Base-by-base conservation (phyloP, 2,888 invertebrate genomes). In the Odontocerum albicorne region DNA sequence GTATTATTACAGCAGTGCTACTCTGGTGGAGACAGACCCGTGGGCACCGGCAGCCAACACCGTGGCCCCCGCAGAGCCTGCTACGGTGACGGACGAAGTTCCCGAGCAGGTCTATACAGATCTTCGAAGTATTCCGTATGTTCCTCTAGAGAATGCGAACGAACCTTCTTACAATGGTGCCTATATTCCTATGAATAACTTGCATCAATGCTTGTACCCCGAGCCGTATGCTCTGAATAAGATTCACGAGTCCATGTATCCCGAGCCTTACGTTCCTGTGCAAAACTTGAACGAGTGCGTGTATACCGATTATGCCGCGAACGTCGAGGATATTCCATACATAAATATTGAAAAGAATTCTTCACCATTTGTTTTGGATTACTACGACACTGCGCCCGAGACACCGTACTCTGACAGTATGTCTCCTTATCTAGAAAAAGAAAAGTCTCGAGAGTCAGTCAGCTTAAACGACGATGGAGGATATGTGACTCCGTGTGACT, bases 291-390 rank as follows among this genome's bases (percentile, higher is more conserved):
- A 40, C 22, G 42, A 39, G 65, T 77, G 70, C 64, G 71, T 70
- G 57, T 70, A 73, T 66, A 74, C 77, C 55, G 73, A 74, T 61
- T 77, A 73, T 58, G 72, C 75, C 71, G 72, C 67, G 64, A 70
- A 75, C 16, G 64, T 68, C 36, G 65, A 70, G 52, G 72, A 75
- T 65, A 22, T 56, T 2, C 59, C 60, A 3, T 77, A 73, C 56
- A 72, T 75, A 71, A 72, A 67, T 64, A 69, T 76, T 15, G 63
- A 67, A 35, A 65, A 69, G 49, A 72, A 73, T 65, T 13, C 15
- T 16, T 49, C 58, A 21, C 57, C 57, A 6, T 55, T 51, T 32
- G 44, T 22, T 13, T 31, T 47, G 17, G 58, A 60, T 32, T 52
- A 53, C 13, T 62, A 55, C 45, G 60, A 62, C 15, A 46, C 61